Base-by-base conservation (phyloP, 2,888 invertebrate species). In the Campoplex capitator region DNA sequence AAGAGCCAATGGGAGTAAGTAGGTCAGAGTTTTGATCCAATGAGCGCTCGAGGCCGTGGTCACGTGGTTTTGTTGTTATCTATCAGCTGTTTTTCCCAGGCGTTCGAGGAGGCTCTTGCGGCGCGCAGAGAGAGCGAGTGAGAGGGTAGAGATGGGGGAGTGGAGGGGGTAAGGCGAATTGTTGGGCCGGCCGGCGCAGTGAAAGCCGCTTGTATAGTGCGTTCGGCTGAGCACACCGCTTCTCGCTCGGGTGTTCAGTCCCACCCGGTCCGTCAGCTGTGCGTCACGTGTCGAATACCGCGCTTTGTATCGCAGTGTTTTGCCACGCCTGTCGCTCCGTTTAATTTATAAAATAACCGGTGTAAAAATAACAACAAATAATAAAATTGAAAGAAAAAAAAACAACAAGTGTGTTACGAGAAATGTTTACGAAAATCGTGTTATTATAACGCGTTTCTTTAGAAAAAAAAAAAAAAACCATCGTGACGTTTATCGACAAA, bases 31-130 rank as follows among this genome's bases (percentile, higher is more conserved):
- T 88, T 86, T 88, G 90, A 88, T 88, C 96, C 95, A 96, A 96
- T 95, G 89, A 91, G 88, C 84, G 89, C 84, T 89, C 93, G 91
- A 91, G 91, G 90, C 90, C 89, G 90, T 71, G 91, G 93, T 96
- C 96, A 96, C 96, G 95, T 96, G 96, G 95, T 93, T 96, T 96
- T 96, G 96, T 96, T 96, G 96, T 96, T 96, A 96, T 96, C 96
- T 94, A 95, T 96, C 96, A 96, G 96, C 96, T 96, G 96, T 96
- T 94, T 93, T 92, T 91, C 93, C 93, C 93, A 92, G 93, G 92
- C 92, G 93, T 83, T 56, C 56, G 76, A 58, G 76, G 76, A 76
- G 42, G 58, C 70, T 45, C 48, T 32, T 45, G 68, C 32, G 45
- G 56, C 32, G 75, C 16, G 28, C 11, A 56, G n/a, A 16, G 75